Evolutionary conservation across 2,113 vertebrate genomes (phyloP), one percentile per base, ranked within the genome.

Genomic region (Elgaria multicarinata): DNA sequence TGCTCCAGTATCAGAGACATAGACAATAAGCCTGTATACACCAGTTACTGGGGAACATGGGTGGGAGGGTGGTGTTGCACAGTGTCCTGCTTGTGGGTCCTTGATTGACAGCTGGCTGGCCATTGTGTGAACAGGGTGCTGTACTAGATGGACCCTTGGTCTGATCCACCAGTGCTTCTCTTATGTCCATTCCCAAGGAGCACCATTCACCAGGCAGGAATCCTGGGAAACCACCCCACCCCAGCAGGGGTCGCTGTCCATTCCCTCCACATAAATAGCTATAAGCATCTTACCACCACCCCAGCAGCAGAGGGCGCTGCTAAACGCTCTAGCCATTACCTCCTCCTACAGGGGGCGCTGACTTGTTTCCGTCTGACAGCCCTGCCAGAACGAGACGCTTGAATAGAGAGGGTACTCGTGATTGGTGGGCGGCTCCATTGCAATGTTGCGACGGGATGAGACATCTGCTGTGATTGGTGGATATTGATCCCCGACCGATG

Each of bases 401-500:
- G 18, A n/a, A 3, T 4, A 93, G 33, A 93, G 85, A 95, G 13
- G 36, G 8, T 4, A n/a, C 1, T 13, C n/a, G 6, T 33, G 87
- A 95, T 93, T 95, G 95, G 94, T 4, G 5, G 1, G 4, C 2
- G 71, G 33, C 13, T 0, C 2, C 1, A 2, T 3, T 1, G 75
- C 4, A 36, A 67, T 26, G 75, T 0, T 8, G 4, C 44, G 69
- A 3, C 4, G 13, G 55, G 55, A 93, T 96, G 87, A 92, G 85
- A 94, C 55, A 7, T 6, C 24, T 4, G 50, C 44, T 72, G 46
- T 72, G 92, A 93, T 94, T 95, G 94, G 94, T 3, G 16, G 1
- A 0, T 0, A 5, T 1, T 18, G 78, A 0, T 3, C 0, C 3
- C 14, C 0, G 5, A 58, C 14, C 42, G 46, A 44, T 69, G 66